Evolutionary conservation across 2,888 invertebrate genomes (phyloP), one percentile per base, ranked within the genome.

Genomic region (Rhogogaster chlorosoma): DNA sequence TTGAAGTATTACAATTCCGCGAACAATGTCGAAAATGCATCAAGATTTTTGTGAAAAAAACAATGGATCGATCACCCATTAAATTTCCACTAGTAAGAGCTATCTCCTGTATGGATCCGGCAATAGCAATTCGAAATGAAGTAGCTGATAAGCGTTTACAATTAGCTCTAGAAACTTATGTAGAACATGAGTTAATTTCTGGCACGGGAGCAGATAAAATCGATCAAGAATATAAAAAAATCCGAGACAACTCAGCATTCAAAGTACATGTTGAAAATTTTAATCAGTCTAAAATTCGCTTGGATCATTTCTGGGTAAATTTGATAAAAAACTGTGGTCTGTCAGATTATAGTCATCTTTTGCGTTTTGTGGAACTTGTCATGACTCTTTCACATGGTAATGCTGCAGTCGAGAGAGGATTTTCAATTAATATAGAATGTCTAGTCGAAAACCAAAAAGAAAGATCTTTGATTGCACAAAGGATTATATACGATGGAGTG

Each of bases 381-480:
- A 70, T 84, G 38, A 85, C 57, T 85, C 84, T 85, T 26, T 85
- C 71, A 36, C 85, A 85, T 42, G 84, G 84, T 9, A 85, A 85
- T 78, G 85, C 80, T 70, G 70, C 71, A 38, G 42, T 85, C 32
- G 85, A 85, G 61, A 64, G 85, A 49, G 78, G 78, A 18, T 85
- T 84, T 77, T 84, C 85, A 26, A 70, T 85, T 22, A 85, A 85
- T 57, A 78, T 80, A 61, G 84, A 85, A 84, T 84, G 84, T 84
- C 32, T 85, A 18, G 53, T 84, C 53, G 84, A 84, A 53, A 85
- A 85, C 57, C 85, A 83, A 64, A 82, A 49, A 61, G 77, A 85
- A 61, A 83, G 64, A 38, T 85, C 83, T 10, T 36, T 78, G 64
- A 70, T 85, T 32, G 83, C 83, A 15, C 83, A 83, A 75, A 85